A percentile compares a stretch with the other conserved stretches of the same genome.
Evolutionary conservation across 1,140 invertebrate species (phyloP).

Genomic region (Aethina tumida): DNA sequence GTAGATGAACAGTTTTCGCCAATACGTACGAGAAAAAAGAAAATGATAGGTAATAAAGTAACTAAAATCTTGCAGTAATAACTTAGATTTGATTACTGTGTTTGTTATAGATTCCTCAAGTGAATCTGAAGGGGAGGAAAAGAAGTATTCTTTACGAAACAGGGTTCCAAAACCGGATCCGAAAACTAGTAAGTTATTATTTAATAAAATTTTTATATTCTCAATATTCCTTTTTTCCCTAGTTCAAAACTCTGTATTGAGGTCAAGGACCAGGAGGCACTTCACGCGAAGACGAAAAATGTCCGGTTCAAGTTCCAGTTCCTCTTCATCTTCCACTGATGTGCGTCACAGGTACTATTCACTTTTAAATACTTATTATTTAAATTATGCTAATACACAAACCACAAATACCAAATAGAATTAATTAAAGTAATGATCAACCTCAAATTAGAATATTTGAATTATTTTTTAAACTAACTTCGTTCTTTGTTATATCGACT

Average conservation of each 20-base stretch:
- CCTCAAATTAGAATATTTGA: too few species aligned
- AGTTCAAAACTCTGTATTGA: constrained; percentile 22
- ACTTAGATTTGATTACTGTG: background rate
- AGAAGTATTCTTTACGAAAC: constrained; percentile 27
- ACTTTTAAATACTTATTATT: background rate
- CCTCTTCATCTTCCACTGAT: constrained; percentile 23
- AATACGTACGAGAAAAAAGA: too few species aligned
- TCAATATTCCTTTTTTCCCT: background rate
- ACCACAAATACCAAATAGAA: background rate
- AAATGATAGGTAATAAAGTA: too few species aligned
- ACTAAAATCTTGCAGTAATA: too few species aligned
- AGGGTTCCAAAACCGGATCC: constrained; percentile 23
- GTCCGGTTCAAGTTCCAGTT: constrained; percentile 20
- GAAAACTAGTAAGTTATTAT: constrained; percentile 20
- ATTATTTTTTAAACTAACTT: too few species aligned
- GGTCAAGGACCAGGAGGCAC: constrained; percentile 14
- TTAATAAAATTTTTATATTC: constrained; percentile 4
- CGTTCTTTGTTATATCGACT: too few species aligned
- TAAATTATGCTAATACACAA: background rate
- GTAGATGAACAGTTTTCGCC: too few species aligned
- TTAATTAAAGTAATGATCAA: background rate
- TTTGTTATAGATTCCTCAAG: constrained; percentile 18
- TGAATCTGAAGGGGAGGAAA: constrained; percentile 20
- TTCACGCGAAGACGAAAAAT: constrained; percentile 17
- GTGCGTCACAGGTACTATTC: constrained; percentile 7